Conservation (phyloP, 2,797 vertebrate species). For the Enteromius radiatus region DNA sequence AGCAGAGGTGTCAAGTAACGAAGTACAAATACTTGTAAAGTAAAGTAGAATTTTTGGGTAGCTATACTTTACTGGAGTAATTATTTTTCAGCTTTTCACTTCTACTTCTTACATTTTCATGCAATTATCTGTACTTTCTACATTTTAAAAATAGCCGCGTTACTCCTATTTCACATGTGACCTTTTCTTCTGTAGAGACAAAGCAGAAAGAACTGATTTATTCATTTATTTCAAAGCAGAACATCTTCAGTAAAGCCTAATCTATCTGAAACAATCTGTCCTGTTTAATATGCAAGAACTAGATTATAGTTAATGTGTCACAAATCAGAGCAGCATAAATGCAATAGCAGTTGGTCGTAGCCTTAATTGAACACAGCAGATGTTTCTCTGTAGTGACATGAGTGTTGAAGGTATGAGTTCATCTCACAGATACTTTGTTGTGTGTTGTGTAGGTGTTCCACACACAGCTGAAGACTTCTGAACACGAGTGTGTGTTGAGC, state of each 20-base stretch:
- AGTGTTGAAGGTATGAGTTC: too few relatives aligned
- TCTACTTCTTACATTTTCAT: background rate
- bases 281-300: too few relatives aligned
- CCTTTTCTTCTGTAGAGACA: background rate
- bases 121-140: background rate
- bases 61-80: too few relatives aligned
- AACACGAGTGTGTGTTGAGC: background rate
- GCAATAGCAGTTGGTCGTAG: background rate
- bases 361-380: background rate
- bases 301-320: background rate
- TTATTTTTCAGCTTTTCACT: too few relatives aligned
- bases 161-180: too few relatives aligned
- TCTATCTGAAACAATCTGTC: too few relatives aligned
- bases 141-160: too few relatives aligned
- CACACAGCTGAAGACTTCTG: too few relatives aligned
- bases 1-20: too few relatives aligned
- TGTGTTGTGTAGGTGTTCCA: background rate
- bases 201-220: background rate
- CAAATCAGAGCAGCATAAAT: too few relatives aligned
- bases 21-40: too few relatives aligned
- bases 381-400: too few relatives aligned
- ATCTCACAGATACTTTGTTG: background rate
- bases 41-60: accelerated
- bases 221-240: background rate
- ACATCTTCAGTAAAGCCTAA: background rate